A percentile compares a stretch with the other conserved stretches of the same genome.
These are phyloP conservation scores for Dendrolimus houi DNA, from an alignment of 2,888 invertebrate species.

Conservation along the genomic window DNA sequence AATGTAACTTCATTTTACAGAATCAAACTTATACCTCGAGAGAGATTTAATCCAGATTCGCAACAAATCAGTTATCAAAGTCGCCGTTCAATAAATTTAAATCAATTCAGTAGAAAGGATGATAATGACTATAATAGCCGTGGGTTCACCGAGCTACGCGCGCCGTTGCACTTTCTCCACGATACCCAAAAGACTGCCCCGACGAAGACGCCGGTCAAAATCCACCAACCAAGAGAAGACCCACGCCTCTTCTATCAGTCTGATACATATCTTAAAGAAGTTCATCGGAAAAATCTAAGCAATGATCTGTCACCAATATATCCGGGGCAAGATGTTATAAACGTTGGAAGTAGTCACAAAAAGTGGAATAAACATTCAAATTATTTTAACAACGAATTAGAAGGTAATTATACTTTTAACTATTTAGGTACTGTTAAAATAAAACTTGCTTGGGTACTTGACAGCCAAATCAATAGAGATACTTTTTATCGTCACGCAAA, in stretches of 20 bases:
- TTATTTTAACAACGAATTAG: neutral
- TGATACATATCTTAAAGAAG: constrained; percentile 57
- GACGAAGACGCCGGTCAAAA: constrained; percentile 30
- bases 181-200: constrained; percentile 30
- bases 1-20: constrained; percentile 26
- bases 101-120: constrained; percentile 31
- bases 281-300: constrained; percentile 41
- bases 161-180: constrained; percentile 33
- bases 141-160: constrained; percentile 35
- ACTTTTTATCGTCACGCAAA: no score
- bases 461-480: no score
- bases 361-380: neutral
- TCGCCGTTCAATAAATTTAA: constrained; percentile 23
- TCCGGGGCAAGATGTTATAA: constrained; percentile 47
- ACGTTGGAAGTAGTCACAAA: constrained; percentile 14
- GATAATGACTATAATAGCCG: constrained; percentile 58
- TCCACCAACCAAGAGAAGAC: constrained; percentile 58
- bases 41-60: constrained; percentile 12
- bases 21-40: constrained; percentile 33
- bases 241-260: constrained; percentile 62
- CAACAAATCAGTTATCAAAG: constrained; percentile 17
- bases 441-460: no score
- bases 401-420: neutral
- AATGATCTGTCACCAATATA: constrained; percentile 47
- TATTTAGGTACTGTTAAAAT: neutral